Percentiles rank a stretch among this genome's conserved stretches.
Conservation (phyloP, 2,797 vertebrate species). For the Ptychobarbus kaznakovi region DNA sequence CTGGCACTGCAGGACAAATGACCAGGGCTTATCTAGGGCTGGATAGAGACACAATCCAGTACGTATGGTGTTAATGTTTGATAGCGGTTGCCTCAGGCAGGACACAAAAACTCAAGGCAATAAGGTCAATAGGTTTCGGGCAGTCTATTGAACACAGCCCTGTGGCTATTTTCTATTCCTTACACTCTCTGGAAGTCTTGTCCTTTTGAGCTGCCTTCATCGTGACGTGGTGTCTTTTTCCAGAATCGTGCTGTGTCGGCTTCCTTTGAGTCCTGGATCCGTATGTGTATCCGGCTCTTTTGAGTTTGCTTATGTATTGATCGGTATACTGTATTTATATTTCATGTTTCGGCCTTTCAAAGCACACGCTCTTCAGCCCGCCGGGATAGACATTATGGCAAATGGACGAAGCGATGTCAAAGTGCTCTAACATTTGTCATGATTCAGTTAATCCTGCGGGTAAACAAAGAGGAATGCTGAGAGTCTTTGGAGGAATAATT, state of each 20-base stretch:
- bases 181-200: slow-evolving; percentile 65
- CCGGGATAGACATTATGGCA: slow-evolving; percentile 29
- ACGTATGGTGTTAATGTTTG: slow-evolving; percentile 74
- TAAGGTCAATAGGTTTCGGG: slow-evolving; percentile 75
- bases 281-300: slow-evolving; percentile 33
- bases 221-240: slow-evolving; percentile 46
- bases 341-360: slow-evolving; percentile 42
- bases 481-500: background rate
- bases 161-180: slow-evolving; percentile 72
- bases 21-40: slow-evolving; percentile 61
- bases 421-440: slow-evolving; percentile 18
- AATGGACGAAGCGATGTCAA: background rate
- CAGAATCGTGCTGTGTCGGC: slow-evolving; percentile 23
- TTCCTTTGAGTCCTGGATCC: slow-evolving; percentile 30
- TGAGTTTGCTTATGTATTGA: slow-evolving; percentile 48
- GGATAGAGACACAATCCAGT: slow-evolving; percentile 70
- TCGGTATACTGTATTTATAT: slow-evolving; percentile 40
- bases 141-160: slow-evolving; percentile 69
- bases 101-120: slow-evolving; percentile 74
- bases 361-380: background rate
- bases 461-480: background rate
- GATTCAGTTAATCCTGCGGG: background rate
- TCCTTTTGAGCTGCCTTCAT: slow-evolving; percentile 61
- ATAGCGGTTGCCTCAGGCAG: slow-evolving; percentile 72
- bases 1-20: slow-evolving; percentile 41